These are phyloP conservation scores for Drosophila kambysellisi DNA, from an alignment of 2,888 invertebrate genomes.

Conservation along the genomic window DNA sequence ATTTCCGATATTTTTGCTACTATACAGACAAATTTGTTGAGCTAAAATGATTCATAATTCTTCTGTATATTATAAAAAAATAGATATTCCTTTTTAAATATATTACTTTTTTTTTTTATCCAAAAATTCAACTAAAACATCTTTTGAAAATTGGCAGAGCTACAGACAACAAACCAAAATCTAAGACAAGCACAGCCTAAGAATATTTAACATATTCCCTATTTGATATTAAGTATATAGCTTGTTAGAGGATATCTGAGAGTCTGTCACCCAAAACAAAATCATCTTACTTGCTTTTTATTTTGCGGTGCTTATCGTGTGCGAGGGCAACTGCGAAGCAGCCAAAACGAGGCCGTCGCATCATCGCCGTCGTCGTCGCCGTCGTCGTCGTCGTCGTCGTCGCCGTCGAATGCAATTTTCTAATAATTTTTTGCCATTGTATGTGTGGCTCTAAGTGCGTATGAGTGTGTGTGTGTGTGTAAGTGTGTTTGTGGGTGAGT, in stretches of 20 bases:
- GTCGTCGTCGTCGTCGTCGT: constrained; percentile 30
- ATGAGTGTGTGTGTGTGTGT: constrained; percentile 9
- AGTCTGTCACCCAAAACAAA: background rate
- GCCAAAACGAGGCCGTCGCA: constrained; percentile 73
- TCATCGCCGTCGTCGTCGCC: constrained; percentile 52
- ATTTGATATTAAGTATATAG: background rate
- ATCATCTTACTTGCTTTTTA: constrained; percentile 13
- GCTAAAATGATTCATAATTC: background rate
- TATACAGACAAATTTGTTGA: background rate
- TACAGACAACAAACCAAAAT: background rate
- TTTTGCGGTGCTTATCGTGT: constrained; percentile 70
- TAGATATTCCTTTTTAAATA: background rate
- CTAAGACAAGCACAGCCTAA: background rate
- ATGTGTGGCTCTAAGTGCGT: constrained; percentile 40
- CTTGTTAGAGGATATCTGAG: background rate
- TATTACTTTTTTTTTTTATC: background rate
- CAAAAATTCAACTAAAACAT: background rate
- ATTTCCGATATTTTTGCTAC: background rate
- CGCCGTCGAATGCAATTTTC: constrained; percentile 74
- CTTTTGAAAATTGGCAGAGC: background rate
- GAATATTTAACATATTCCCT: background rate
- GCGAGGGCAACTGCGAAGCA: constrained; percentile 70
- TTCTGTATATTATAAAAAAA: background rate
- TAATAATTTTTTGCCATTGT: constrained; percentile 70
- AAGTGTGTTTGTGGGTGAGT: constrained; percentile 15